Percentiles rank a stretch among this genome's conserved stretches.
These are phyloP conservation scores for Pithecia hirsuta DNA, from an alignment of 2,797 vertebrate genomes.

Conservation along the genomic window DNA sequence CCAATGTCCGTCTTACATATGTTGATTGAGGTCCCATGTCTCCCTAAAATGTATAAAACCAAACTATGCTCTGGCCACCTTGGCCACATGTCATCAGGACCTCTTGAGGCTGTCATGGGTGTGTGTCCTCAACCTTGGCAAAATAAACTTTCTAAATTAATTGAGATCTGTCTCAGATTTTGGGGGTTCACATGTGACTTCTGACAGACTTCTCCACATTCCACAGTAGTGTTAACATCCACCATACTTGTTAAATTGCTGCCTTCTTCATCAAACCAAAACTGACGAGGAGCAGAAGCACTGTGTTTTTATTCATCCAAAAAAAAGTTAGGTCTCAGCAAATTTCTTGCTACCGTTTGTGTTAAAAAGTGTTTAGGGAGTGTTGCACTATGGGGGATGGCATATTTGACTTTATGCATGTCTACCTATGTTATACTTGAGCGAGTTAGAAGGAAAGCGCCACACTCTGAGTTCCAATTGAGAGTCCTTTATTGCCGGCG, in stretches of 20 bases:
- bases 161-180: background rate
- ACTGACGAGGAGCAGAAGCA: no score
- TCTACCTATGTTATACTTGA: background rate
- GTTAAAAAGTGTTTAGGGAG: background rate
- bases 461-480: no score
- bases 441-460: no score
- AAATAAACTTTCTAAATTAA: background rate
- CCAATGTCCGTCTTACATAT: background rate
- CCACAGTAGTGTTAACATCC: background rate
- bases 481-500: no score
- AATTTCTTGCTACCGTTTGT: background rate
- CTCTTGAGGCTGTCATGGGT: background rate
- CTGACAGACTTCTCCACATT: background rate
- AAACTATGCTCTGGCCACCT: background rate
- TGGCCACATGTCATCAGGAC: background rate
- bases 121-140: background rate
- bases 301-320: background rate
- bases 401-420: background rate
- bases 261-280: background rate
- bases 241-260: background rate
- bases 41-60: background rate
- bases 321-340: background rate
- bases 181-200: background rate
- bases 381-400: background rate
- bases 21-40: background rate